A percentile compares a stretch with the other conserved stretches of the same genome.
Conservation (phyloP, 53 echinoderm and acorn worm genomes). For the Pentamera pediparva region DNA sequence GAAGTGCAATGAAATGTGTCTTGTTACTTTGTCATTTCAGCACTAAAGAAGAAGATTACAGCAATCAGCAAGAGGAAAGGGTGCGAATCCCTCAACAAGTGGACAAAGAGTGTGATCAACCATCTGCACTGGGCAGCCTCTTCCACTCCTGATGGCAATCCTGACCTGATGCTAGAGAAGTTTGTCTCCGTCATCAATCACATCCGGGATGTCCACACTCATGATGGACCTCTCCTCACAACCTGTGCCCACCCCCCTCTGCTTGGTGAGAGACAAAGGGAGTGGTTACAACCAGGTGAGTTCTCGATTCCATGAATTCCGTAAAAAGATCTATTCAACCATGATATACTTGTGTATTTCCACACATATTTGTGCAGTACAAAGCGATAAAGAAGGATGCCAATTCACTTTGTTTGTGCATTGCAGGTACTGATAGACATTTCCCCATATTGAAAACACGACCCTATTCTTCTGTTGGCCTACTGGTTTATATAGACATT, state of each 20-base stretch:
- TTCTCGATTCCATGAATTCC: no score
- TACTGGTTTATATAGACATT: no score
- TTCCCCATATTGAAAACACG: no score
- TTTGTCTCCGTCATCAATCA: conserved; percentile 32
- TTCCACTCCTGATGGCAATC: conserved; percentile 32
- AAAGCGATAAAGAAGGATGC: no score
- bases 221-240: conserved; percentile 33
- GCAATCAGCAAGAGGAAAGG: conserved; percentile 34
- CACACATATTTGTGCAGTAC: no score
- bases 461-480: no score
- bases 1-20: no score
- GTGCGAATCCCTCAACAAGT: neutral
- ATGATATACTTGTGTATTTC: no score
- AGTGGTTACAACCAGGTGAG: conserved; percentile 54
- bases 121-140: conserved; percentile 42
- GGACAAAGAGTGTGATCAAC: conserved; percentile 34
- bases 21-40: no score
- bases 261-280: conserved; percentile 26
- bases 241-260: conserved; percentile 45
- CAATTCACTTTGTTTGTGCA: no score
- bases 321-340: no score
- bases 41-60: conserved; percentile 35
- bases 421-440: no score
- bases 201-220: conserved; percentile 22
- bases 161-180: conserved; percentile 28